A percentile compares a stretch with the other conserved stretches of the same genome.
Conservation (phyloP, 37 sponge, comb jelly and placozoan species). For the Ephydatia muelleri region DNA sequence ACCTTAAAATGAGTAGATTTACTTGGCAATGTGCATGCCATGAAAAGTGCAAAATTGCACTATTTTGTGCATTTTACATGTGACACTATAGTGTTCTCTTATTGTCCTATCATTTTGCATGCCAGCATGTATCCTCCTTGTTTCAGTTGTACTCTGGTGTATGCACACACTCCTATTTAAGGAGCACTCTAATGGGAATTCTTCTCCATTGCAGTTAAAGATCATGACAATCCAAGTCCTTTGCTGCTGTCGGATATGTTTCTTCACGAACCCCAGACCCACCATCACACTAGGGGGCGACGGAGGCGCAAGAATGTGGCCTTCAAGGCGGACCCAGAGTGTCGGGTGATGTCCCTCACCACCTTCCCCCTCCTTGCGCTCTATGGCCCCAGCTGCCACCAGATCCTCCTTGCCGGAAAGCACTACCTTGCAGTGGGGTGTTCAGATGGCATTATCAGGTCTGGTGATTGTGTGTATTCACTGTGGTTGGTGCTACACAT, state of each 20-base stretch:
- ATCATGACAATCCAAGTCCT: not conserved
- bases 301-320: slow-evolving; percentile 20
- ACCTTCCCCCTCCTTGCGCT: slow-evolving; percentile 28
- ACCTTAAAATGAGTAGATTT: too few relatives aligned
- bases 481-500: too few relatives aligned
- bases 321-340: slow-evolving; percentile 41
- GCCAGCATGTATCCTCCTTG: too few relatives aligned
- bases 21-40: too few relatives aligned
- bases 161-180: not conserved
- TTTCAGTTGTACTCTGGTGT: too few relatives aligned
- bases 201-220: not conserved
- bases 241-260: slow-evolving; percentile 17
- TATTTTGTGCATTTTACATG: too few relatives aligned
- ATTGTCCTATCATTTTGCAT: too few relatives aligned
- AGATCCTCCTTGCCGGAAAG: not conserved
- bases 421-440: slow-evolving; percentile 71
- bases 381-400: not conserved
- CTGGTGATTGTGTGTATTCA: not conserved
- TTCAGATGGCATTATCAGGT: slow-evolving; percentile 77
- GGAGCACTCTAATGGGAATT: not conserved
- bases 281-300: slow-evolving; percentile 16
- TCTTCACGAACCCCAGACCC: slow-evolving; percentile 9
- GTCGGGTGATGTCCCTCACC: slow-evolving; percentile 62
- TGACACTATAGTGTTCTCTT: too few relatives aligned
- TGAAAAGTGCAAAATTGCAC: too few relatives aligned